These are phyloP conservation scores for Lagodon rhomboides DNA, from an alignment of 2,797 vertebrate species.

Conservation along the genomic window DNA sequence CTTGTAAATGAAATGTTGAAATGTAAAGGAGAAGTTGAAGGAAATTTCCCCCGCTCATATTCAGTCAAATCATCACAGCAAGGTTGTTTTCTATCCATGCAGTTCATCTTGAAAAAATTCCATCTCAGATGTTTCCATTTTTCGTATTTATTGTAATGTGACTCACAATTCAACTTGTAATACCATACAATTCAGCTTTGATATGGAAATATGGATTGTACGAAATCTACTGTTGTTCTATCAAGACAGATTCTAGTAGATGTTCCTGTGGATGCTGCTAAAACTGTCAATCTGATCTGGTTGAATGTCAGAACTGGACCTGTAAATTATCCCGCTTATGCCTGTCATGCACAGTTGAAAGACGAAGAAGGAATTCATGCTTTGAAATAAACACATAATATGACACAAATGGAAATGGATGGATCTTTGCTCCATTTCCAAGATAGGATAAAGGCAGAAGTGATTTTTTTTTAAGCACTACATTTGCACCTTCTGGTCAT, in stretches of 20 bases:
- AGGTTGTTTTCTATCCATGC: not conserved
- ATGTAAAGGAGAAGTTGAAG: not conserved
- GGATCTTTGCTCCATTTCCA: constrained; percentile 25
- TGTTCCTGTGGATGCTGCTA: constrained; percentile 40
- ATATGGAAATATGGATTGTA: constrained; percentile 35
- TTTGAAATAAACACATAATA: constrained; percentile 43
- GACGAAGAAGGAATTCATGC: constrained; percentile 35
- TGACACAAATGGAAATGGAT: constrained; percentile 37
- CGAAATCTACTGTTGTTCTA: constrained; percentile 22
- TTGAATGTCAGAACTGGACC: constrained; percentile 44
- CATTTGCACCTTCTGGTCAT: constrained; percentile 20
- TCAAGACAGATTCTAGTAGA: constrained; percentile 26
- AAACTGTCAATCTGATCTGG: constrained; percentile 51
- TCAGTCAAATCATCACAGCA: constrained; percentile 10
- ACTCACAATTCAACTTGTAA: constrained; percentile 15
- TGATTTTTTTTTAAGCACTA: constrained; percentile 2
- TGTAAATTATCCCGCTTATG: constrained; percentile 50
- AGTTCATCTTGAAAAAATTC: not conserved
- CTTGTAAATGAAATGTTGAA: constrained; percentile 16
- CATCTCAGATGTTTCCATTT: not conserved
- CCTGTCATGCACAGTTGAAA: constrained; percentile 42
- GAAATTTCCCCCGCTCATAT: constrained; percentile 2
- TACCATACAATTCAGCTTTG: constrained; percentile 16
- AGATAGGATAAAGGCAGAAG: constrained; percentile 3
- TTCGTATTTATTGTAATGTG: constrained; percentile 21